Conservation (phyloP, 2,888 invertebrate species). For the Mythimna vitellina region DNA sequence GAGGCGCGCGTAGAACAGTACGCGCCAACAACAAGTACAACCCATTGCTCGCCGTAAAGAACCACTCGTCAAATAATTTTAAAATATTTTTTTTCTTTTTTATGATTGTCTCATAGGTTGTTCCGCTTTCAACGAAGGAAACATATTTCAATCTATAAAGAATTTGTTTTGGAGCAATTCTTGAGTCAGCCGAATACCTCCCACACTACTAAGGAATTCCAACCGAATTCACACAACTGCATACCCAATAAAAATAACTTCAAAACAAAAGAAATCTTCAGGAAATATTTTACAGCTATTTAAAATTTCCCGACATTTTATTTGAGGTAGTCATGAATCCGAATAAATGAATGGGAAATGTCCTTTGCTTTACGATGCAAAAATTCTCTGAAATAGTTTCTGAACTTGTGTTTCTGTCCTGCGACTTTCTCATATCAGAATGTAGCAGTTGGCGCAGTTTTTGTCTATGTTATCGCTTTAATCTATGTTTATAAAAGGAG, state of each 20-base stretch:
- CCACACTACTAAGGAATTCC: neutral
- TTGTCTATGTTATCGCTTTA: no score
- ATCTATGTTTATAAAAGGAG: no score
- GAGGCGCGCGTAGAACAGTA: no score
- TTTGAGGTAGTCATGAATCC: slow-evolving; percentile 65
- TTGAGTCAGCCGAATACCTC: neutral
- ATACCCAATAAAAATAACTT: slow-evolving; percentile 45
- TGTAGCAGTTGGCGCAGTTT: neutral
- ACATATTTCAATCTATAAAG: neutral
- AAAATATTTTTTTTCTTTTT: neutral
- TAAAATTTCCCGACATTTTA: slow-evolving; percentile 62
- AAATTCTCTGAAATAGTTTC: slow-evolving; percentile 44
- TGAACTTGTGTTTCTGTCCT: slow-evolving; percentile 21
- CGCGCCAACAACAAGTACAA: no score
- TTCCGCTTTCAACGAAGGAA: neutral
- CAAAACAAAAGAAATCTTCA: slow-evolving; percentile 24
- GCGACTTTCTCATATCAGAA: slow-evolving; percentile 25
- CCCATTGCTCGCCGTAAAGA: no score
- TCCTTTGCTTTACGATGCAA: slow-evolving; percentile 53
- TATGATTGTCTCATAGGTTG: neutral
- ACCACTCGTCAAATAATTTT: no score
- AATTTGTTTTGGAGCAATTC: neutral
- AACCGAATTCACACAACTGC: slow-evolving; percentile 17
- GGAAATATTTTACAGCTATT: slow-evolving; percentile 61
- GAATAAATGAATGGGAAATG: slow-evolving; percentile 67